phyloP scores from a whole-genome alignment of 2,888 invertebrate species.

The Amblyjoppa fuscipennis region DNA sequence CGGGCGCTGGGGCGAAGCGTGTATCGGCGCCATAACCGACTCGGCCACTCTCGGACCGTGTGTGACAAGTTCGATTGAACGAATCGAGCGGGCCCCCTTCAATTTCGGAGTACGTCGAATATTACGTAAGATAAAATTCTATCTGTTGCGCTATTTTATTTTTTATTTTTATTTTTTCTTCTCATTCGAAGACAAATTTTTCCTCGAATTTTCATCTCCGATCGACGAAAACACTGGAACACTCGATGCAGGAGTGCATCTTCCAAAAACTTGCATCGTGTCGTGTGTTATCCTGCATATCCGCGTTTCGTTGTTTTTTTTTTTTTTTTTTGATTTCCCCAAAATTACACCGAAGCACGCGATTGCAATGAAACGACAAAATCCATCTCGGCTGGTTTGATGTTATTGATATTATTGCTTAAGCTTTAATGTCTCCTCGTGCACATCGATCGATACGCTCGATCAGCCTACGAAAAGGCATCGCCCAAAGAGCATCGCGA shows the following conservation, averaged over 20 bases:
- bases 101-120: constrained; percentile 7
- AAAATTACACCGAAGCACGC: background rate
- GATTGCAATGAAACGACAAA: background rate
- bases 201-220: background rate
- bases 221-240: background rate
- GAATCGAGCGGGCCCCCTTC: background rate
- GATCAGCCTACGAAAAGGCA: constrained; percentile 39
- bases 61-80: constrained; percentile 30
- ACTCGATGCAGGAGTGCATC: no score
- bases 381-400: background rate
- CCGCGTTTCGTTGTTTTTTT: background rate
- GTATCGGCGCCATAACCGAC: constrained; percentile 16
- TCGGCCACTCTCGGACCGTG: background rate
- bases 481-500: constrained; percentile 27
- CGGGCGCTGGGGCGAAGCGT: background rate
- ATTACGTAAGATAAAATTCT: background rate
- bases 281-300: background rate
- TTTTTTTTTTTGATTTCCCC: background rate
- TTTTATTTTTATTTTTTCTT: background rate
- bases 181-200: background rate
- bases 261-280: background rate
- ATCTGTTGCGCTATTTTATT: no score
- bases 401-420: background rate
- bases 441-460: background rate
- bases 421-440: background rate